These are phyloP conservation scores for Chaitophorus viminalis DNA, from an alignment of 2,888 invertebrate genomes.

Conservation along the genomic window DNA sequence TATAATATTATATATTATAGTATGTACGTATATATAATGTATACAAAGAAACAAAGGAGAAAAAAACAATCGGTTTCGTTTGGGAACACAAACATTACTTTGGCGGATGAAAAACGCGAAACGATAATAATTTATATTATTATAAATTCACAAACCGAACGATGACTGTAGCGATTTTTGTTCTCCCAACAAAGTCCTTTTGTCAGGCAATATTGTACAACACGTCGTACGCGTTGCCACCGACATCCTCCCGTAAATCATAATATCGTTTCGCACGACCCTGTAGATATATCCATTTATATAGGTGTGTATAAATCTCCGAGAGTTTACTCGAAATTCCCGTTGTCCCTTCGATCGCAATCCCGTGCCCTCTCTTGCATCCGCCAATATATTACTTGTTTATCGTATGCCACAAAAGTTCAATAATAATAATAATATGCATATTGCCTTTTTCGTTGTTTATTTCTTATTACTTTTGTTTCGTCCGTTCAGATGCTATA, in stretches of 20 bases:
- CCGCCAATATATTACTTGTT: background rate
- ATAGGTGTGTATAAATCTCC: background rate
- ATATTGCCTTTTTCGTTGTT: background rate
- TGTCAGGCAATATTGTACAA: background rate
- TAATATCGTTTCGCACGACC: background rate
- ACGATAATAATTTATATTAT: background rate
- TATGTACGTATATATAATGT: too few species aligned
- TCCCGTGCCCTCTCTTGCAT: background rate
- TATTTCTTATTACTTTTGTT: background rate
- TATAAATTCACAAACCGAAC: background rate
- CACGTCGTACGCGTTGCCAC: background rate
- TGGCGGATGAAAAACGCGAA: background rate
- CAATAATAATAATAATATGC: background rate
- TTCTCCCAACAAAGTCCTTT: background rate
- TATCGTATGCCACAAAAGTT: background rate
- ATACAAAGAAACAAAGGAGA: background rate
- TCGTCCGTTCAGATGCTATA: background rate
- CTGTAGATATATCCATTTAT: too few species aligned
- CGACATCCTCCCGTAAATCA: background rate
- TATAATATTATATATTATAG: background rate
- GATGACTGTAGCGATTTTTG: background rate
- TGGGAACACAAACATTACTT: background rate
- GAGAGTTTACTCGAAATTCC: background rate
- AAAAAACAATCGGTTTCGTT: background rate
- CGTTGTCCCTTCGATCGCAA: too few species aligned